phyloP scores from a whole-genome alignment of 1,140 invertebrate species.

The Bombus picipes region DNA sequence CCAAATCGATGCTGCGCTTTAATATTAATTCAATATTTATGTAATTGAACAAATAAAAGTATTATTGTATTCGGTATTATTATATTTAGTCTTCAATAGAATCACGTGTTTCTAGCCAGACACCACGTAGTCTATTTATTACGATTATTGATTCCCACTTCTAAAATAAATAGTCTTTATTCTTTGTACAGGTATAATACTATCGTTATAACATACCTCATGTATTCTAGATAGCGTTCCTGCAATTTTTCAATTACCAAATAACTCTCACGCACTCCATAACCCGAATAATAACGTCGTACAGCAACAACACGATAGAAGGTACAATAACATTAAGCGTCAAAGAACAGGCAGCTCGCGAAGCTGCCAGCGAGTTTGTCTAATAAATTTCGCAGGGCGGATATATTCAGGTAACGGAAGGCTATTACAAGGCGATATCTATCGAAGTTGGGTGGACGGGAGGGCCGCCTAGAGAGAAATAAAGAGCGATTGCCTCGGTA shows the following conservation, averaged over 20 bases:
- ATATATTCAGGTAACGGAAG: constrained; percentile 83
- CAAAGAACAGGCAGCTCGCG: constrained; percentile 14
- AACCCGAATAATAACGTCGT: neutral
- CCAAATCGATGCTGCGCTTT: neutral
- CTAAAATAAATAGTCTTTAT: neutral
- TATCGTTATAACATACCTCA: neutral
- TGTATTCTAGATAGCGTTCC: neutral
- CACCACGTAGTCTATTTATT: too few relatives aligned
- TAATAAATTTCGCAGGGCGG: constrained; percentile 70
- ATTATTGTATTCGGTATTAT: too few relatives aligned
- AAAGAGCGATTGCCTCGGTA: constrained; percentile 83
- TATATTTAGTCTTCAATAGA: too few relatives aligned
- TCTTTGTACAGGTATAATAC: neutral
- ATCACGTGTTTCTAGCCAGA: neutral
- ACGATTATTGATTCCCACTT: neutral
- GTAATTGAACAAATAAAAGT: neutral
- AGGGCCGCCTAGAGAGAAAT: constrained; percentile 83
- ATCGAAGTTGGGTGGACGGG: constrained; percentile 77
- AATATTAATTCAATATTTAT: neutral
- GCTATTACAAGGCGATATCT: constrained; percentile 83
- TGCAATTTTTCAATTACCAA: neutral
- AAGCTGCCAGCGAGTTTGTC: constrained; percentile 41
- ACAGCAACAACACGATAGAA: neutral
- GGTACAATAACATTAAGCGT: constrained; percentile 18
- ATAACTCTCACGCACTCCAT: neutral